Base-by-base conservation (phyloP, 2,113 vertebrate species). In the Natator depressus region DNA sequence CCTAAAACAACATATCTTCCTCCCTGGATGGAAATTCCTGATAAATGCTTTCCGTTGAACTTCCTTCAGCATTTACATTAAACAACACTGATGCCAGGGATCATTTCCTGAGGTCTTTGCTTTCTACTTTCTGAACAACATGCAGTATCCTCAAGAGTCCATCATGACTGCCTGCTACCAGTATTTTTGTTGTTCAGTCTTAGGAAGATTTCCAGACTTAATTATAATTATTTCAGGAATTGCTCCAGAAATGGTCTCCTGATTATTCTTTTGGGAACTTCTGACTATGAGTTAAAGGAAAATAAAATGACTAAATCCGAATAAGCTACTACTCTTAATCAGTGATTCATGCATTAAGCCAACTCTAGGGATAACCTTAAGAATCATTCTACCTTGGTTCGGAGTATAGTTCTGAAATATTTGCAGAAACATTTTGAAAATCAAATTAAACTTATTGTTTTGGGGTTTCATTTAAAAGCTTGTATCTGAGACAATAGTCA, bases 1-100 rank as follows among this genome's bases (percentile, higher is more conserved):
- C 82, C 93, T 88, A 10, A 91, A 95, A 2, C 50, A 95, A 89
- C 83, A 1, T 59, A 85, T 93, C 91, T 97, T 95, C 80, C 93
- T 89, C 84, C 95, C 65, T 87, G 85, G 65, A 50, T 8, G 92
- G 98, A 98, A 98, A 97, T 93, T 84, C 42, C 87, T 97, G 94
- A 91, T 96, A 95, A 95, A 92, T 27, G 95, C 96, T 98, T 98
- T 98, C 97, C 85, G 1, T 65, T 88, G 29, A 75, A 76, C 82
- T 98, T 96, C 94, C 97, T 78, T 62, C 93, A 75, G 78, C 94
- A 93, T 55, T 87, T 91, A 85, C 94, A 85, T 88, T 95, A 86
- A 98, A 96, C 91, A 97, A 80, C 51, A 10, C 72, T 91, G 94
- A 92, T 53, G 80, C 85, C 96, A 97, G 72, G 88, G 88, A 91